Evolutionary conservation across 2,888 invertebrate genomes (phyloP), one percentile per base, ranked within the genome.

Genomic region (Neuroscelio doddi): DNA sequence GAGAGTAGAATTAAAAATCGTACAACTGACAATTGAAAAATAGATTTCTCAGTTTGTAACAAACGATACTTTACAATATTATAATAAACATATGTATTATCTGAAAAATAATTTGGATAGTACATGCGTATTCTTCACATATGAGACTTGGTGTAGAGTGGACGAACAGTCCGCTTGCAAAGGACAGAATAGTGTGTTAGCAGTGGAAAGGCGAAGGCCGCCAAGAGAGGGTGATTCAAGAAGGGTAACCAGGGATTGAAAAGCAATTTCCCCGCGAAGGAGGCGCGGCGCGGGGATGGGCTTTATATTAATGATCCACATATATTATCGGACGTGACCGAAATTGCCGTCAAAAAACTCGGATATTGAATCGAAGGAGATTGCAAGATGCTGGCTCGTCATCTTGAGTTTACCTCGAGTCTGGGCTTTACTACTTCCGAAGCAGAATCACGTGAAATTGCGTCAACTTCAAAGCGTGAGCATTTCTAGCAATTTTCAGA

Each of bases 241-340:
- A 75, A 74, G 70, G 77, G 80, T 75, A 76, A 75, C 77, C 78
- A 78, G 83, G 84, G 83, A 84, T 84, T 84, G 84, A 84, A 84
- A 84, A 84, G 84, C 84, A 84, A 84, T 84, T 84, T 84, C 84
- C 82, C 83, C 83, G 81, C 73, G 76, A 76, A 72, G 73, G 74
- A 73, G 71, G 78, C 50, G 65, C 63, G 71, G 64, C 67, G 59
- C 73, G 77, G 73, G 72, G 76, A 68, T 74, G 74, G 78, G 83
- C 84, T 84, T 83, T 84, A 84, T 84, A 84, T 84, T 84, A 84
- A 84, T 84, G 84, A 84, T 84, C 84, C 83, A 83, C 83, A 84
- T 84, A 83, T 84, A 84, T 84, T 84, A 83, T 84, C 83, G 83
- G 84, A 84, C 84, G 84, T 84, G 84, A 84, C 84, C 84, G 83